Evolutionary conservation across 35 echinoderm and acorn worm genomes (phyloP), one percentile per base, ranked within the genome.

Genomic region (Strongylocentrotus purpuratus): DNA sequence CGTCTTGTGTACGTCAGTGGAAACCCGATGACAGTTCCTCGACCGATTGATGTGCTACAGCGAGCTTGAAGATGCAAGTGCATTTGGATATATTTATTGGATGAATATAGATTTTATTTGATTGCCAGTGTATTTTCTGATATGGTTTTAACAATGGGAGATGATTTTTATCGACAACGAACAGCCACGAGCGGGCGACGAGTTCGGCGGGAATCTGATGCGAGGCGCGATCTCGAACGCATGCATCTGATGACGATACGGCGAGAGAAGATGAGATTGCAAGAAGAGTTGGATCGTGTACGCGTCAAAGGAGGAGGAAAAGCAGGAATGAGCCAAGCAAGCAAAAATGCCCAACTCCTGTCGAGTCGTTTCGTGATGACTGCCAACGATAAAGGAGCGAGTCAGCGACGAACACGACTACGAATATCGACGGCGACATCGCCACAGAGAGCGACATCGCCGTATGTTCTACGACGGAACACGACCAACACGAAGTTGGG

Each of bases 181-280:
- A 33, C 91, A 4, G 48, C 48, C 45, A 48, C 28, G 91, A 46
- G 46, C 17, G 45, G 46, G 48, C 11, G 91, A 93, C 17, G 33
- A 13, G 91, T 31, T 31, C 45, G 91, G 20, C 45, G 91, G 17
- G 91, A 93, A 46, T 93, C 91, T 9, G 97, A 97, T 6, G 78
- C 95, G 9, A 96, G 97, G 33, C 86, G 94, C 15, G 96, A 96
- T 14, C 91, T 99, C 88, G 97, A 99, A 32, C 88, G 96, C n/a
- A 96, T 97, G 85, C 98, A 99, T 46, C 32, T 99, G 58, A 87
- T 95, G 88, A 97, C 98, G 17, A 99, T 99, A 65, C 95, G 97
- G 17, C 96, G 94, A 61, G 98, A 99, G 59, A 97, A 97, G 90
- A 94, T 97, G 28, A 45, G 94, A 90, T 60, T 99, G 86, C 96